A percentile compares a stretch with the other conserved stretches of the same genome.
Evolutionary conservation across 2,888 invertebrate species (phyloP).

Genomic region (Drosophila tripunctata): DNA sequence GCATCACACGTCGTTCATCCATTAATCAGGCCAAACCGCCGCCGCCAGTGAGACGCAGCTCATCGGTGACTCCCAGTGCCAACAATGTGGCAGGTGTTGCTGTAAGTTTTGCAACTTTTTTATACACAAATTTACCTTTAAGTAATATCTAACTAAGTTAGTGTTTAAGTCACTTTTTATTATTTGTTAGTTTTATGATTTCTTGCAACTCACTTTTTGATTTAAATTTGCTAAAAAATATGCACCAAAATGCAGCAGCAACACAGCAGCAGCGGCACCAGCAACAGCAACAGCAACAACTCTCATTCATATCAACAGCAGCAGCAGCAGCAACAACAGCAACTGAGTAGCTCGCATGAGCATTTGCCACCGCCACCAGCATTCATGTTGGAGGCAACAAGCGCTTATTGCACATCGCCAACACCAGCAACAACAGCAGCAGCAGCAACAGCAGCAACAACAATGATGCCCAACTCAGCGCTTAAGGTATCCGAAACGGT

Average conservation of each 20-base stretch:
- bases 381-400: slow-evolving; percentile 79
- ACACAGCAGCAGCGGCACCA: slow-evolving; percentile 35
- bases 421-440: too few species aligned
- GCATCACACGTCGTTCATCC: slow-evolving; percentile 84
- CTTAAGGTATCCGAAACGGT: slow-evolving; percentile 94
- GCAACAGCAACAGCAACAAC: slow-evolving; percentile 27
- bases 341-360: slow-evolving; percentile 77
- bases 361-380: slow-evolving; percentile 84
- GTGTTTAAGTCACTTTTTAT: slow-evolving; percentile 32
- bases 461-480: slow-evolving; percentile 79
- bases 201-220: slow-evolving; percentile 59
- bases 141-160: slow-evolving; percentile 45
- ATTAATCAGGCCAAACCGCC: slow-evolving; percentile 88
- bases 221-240: slow-evolving; percentile 39
- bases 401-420: slow-evolving; percentile 16
- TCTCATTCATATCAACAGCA: slow-evolving; percentile 22
- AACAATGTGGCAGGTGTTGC: slow-evolving; percentile 72
- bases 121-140: background rate
- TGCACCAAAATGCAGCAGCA: slow-evolving; percentile 42
- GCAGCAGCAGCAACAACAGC: slow-evolving; percentile 49
- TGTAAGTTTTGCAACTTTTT: slow-evolving; percentile 73
- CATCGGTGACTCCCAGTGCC: slow-evolving; percentile 85
- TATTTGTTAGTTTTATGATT: slow-evolving; percentile 29
- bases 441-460: too few species aligned
- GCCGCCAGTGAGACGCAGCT: slow-evolving; percentile 93